phyloP scores from a whole-genome alignment of 1,140 invertebrate species.

The Monochamus saltuarius region DNA sequence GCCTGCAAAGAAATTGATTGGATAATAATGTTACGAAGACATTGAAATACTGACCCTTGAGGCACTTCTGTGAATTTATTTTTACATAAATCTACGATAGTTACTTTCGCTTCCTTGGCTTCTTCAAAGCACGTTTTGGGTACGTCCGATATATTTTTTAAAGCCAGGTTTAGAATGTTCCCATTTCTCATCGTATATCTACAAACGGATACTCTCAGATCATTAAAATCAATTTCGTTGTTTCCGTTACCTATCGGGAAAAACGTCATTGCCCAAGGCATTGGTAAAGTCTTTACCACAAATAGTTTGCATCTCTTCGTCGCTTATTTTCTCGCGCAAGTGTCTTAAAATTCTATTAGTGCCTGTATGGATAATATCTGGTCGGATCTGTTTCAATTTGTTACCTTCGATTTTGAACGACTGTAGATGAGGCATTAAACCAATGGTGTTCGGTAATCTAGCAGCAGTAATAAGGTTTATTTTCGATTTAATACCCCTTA shows the following conservation, averaged over 20 bases:
- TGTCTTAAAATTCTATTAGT: conserved; percentile 79
- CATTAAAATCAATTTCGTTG: not conserved
- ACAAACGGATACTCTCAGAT: conserved; percentile 23
- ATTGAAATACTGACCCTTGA: conserved; percentile 57
- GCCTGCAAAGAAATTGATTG: conserved; percentile 45
- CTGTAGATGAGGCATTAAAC: conserved; percentile 77
- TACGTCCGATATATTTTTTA: conserved; percentile 64
- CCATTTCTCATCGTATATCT: conserved; percentile 75
- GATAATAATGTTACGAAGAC: conserved; percentile 10
- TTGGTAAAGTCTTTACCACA: not conserved
- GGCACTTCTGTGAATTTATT: conserved; percentile 72
- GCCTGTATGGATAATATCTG: conserved; percentile 78
- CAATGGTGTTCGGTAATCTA: conserved; percentile 75
- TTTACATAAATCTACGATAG: conserved; percentile 76
- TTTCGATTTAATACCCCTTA: conserved; percentile 2
- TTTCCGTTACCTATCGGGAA: conserved; percentile 66
- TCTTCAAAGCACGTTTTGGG: conserved; percentile 71
- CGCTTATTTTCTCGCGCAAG: conserved; percentile 61
- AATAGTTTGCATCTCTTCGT: conserved; percentile 46
- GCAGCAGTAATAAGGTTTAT: conserved; percentile 20
- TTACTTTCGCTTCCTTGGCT: conserved; percentile 70
- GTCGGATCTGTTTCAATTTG: conserved; percentile 72
- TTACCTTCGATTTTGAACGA: conserved; percentile 84
- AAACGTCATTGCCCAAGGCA: conserved; percentile 45
- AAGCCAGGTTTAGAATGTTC: conserved; percentile 66